Base-by-base conservation (phyloP, 1,140 invertebrate genomes). In the Hypsibius dujardini region DNA sequence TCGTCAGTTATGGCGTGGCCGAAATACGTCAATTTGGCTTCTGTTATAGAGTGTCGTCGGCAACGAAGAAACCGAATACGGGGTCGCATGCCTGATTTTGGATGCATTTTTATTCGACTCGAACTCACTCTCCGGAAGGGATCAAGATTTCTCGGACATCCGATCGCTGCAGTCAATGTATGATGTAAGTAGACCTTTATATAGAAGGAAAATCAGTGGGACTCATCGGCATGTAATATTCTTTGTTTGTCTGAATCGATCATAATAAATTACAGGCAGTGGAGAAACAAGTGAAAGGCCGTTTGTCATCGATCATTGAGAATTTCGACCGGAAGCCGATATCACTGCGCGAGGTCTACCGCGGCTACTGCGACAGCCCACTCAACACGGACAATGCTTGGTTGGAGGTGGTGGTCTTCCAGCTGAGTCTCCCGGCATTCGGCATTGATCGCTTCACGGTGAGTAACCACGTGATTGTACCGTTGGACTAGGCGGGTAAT, bases 381-480 rank as follows among this genome's bases (percentile, higher is more conserved):
- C 74, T 79, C 1, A 84, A 85, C 74, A 82, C 80, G n/a, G 83
- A 84, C 74, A 83, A 84, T 74, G 79, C 82, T 0, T 84, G 84
- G 84, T 75, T 83, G 75, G 84, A 84, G 73, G 82, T 82, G 2
- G 75, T 79, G 50, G 78, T 81, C 0, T 77, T 80, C 72, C 82
- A 82, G 74, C 81, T 83, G 12, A 67, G 3, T 45, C 3, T 67
- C 3, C 62, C 62, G 42, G 7, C 62, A 7, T 67, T 67, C 42
- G 62, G 62, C 62, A 67, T 67, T 67, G 62, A 67, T 42, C 12
- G 42, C 12, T 67, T 67, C 42, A 67, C 12, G 0, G 62, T 67
- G 45, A 67, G 62, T 67, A 3, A 56, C 7, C 50, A 56, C 7
- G n/a, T 56, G 50, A 56, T 56, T 56, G n/a, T 28, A 28, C 28